These are phyloP conservation scores for Coreius guichenoti DNA, from an alignment of 2,797 vertebrate genomes.

Conservation along the genomic window DNA sequence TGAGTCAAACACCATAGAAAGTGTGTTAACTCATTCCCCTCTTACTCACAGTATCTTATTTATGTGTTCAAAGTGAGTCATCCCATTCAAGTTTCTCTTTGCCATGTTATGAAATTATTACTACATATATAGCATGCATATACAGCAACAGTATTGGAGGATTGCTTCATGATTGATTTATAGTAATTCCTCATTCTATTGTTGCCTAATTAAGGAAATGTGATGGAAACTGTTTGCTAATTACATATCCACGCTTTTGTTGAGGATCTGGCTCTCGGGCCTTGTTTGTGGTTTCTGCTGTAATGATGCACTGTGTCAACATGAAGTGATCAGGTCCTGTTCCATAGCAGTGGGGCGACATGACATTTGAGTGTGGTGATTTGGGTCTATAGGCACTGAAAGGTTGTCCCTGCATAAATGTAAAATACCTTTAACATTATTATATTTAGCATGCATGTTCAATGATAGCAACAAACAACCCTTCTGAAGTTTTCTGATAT, in stretches of 20 bases:
- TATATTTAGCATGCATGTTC: not conserved
- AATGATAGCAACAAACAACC: not conserved
- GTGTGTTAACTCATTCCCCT: not conserved
- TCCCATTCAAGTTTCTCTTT: not conserved
- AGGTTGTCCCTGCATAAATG: not conserved
- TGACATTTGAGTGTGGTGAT: slow-evolving; percentile 21
- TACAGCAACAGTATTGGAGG: not conserved
- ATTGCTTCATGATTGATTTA: not conserved
- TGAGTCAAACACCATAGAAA: not conserved
- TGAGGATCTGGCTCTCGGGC: not conserved
- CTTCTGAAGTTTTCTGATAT: not conserved
- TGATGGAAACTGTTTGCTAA: not conserved
- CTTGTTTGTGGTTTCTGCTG: not conserved
- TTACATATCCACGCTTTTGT: not conserved
- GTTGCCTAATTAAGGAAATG: slow-evolving; percentile 37
- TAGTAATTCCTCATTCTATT: not conserved
- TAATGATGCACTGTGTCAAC: not conserved
- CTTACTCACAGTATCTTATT: slow-evolving; percentile 1
- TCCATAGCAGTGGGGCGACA: not conserved
- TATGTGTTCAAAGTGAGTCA: slow-evolving; percentile 11
- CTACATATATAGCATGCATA: not conserved
- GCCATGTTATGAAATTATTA: not conserved
- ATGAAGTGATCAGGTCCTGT: slow-evolving; percentile 6
- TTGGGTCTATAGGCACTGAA: not conserved
- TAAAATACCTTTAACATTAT: not conserved